A percentile compares a stretch with the other conserved stretches of the same genome.
Conservation (phyloP, 1,140 invertebrate genomes). For the Eulimnadia texana region DNA sequence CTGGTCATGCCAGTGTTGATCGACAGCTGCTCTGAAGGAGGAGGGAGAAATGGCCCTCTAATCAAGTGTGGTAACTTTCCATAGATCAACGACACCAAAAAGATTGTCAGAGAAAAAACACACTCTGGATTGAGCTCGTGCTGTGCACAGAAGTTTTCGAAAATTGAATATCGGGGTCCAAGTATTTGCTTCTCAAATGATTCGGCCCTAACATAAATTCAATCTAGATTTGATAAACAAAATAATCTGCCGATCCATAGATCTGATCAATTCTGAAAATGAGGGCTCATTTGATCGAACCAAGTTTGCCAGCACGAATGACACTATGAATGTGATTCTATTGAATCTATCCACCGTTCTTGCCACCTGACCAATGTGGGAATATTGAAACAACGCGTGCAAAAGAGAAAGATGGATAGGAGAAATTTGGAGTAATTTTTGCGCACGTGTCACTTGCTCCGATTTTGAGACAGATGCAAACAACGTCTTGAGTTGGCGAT, state of each 20-base stretch:
- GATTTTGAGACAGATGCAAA: neutral
- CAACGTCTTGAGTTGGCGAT: neutral
- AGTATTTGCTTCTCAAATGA: neutral
- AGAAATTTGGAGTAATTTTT: neutral
- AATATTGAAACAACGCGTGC: neutral
- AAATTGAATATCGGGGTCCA: neutral
- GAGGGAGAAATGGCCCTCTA: neutral
- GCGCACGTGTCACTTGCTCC: neutral
- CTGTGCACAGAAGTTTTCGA: neutral
- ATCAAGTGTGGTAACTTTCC: neutral
- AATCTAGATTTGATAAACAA: neutral
- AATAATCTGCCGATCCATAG: neutral
- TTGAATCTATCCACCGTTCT: neutral
- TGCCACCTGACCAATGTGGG: neutral
- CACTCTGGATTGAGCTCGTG: neutral
- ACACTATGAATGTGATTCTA: neutral
- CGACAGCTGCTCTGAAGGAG: neutral
- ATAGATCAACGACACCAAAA: neutral
- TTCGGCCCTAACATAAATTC: neutral
- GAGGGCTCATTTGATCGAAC: conserved; percentile 61
- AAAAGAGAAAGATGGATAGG: neutral
- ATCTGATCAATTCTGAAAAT: neutral
- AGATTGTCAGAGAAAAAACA: neutral
- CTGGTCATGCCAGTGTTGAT: neutral
- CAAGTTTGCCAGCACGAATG: neutral